Base-by-base conservation (phyloP, 1,140 invertebrate genomes). In the Drosophila ambigua region DNA sequence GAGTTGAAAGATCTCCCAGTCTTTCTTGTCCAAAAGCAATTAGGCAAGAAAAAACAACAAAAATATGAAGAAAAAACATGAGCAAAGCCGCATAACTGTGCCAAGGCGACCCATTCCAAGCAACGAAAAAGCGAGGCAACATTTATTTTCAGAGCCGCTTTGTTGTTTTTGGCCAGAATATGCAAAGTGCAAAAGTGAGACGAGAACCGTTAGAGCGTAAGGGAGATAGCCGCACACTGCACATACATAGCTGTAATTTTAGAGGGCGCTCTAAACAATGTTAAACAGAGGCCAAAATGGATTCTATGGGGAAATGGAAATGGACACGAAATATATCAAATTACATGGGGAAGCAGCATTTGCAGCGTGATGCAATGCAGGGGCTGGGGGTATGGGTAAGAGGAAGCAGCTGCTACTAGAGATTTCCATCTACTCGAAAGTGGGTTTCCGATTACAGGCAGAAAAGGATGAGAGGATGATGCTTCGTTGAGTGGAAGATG, bases 31-130 rank as follows among this genome's bases (percentile, higher is more conserved):
- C 6, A 13, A 23, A 60, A 52, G 9, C 16, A 39, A 53, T 20
- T 6, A 66, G 48, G 52, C 62, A 69, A 64, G 53, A 46, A 45
- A 43, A 67, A 28, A 49, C 45, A 41, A 60, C 64, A 11, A 44
- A 62, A 39, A 45, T 15, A 75, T 63, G 51, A 59, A 24, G n/a
- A 49, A 45, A 57, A 67, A 68, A 55, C 49, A 43, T 68, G 68
- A 62, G 61, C 81, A 85, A 69, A 87, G 74, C 78, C 82, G 41
- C 82, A 81, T 87, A 85, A 85, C 81, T 84, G 81, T 84, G 82
- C 81, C 81, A 84, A 84, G 81, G 81, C 81, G 15, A 54, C 58
- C 51, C 61, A 69, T 58, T 50, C 64, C 64, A 69, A 69, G 64
- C 64, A 13, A 49, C 16, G 44, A 68, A 39, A 11, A 39, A 41